These are phyloP conservation scores for Lasius platythorax DNA, from an alignment of 2,888 invertebrate species.

Conservation along the genomic window DNA sequence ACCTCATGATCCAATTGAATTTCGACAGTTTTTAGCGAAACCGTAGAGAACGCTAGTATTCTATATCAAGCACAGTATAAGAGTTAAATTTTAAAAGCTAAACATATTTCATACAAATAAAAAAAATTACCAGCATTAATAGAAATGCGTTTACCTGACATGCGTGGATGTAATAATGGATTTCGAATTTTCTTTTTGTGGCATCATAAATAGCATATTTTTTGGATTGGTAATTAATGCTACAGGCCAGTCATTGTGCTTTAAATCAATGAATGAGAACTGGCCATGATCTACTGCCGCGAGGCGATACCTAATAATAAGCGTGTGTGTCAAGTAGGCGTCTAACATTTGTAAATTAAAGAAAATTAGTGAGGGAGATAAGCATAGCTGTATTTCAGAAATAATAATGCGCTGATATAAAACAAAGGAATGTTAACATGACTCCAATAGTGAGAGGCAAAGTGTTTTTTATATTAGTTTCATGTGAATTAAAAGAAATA, in stretches of 20 bases:
- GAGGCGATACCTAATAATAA: slow-evolving; percentile 89
- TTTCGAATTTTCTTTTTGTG: slow-evolving; percentile 91
- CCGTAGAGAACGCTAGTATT: slow-evolving; percentile 92
- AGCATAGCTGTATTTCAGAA: slow-evolving; percentile 19
- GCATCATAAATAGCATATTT: slow-evolving; percentile 91
- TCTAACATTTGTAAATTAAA: slow-evolving; percentile 18
- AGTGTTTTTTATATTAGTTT: not conserved
- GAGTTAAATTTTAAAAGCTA: not conserved
- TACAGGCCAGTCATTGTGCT: slow-evolving; percentile 93
- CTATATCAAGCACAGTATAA: slow-evolving; percentile 86
- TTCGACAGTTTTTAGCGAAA: slow-evolving; percentile 89
- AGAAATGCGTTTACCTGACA: slow-evolving; percentile 88
- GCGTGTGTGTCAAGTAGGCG: not conserved
- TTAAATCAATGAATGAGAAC: slow-evolving; percentile 94
- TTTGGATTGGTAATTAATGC: slow-evolving; percentile 97
- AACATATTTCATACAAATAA: slow-evolving; percentile 1
- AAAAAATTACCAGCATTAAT: slow-evolving; percentile 39
- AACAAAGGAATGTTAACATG: not conserved
- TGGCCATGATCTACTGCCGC: slow-evolving; percentile 96
- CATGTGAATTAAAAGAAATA: not conserved
- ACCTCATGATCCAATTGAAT: slow-evolving; percentile 89
- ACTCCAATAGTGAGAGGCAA: not conserved
- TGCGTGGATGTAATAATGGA: slow-evolving; percentile 91
- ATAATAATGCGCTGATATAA: not conserved
- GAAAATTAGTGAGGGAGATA: not conserved